Evolutionary conservation across 2,888 invertebrate species (phyloP), one percentile per base, ranked within the genome.

Genomic region (Anticlea derivata): DNA sequence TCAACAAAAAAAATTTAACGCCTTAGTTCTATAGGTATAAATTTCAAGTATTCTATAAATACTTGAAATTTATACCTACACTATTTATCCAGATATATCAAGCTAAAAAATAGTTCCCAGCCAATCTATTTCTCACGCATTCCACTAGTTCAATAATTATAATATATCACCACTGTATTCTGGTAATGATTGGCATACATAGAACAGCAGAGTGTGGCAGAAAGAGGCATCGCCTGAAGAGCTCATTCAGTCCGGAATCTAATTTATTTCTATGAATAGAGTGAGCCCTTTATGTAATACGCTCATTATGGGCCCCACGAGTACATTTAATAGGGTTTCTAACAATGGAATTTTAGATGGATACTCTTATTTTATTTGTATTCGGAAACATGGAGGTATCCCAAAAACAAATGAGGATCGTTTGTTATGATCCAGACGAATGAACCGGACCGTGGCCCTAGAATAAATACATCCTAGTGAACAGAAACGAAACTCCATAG

Each of bases 261-360:
- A 78, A 83, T 80, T 81, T 80, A 78, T 76, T 75, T 68, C 69
- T 64, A 66, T 80, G 80, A 81, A 80, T 83, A 71, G 75, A 75
- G 70, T 65, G 71, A 76, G 73, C 76, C 77, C 78, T 79, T 76
- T 76, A 74, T 74, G 68, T 79, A 73, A 78, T 78, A 71, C 65
- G 71, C 75, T 79, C 79, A 79, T 81, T 80, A 80, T 70, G 70
- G 66, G 60, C 58, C 65, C 63, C 58, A 51, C 49, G 63, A 65
- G 66, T 65, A 68, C 63, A 55, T 66, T 67, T 66, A 60, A 61
- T 59, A 74, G 73, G 73, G 75, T 52, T 70, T 68, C 55, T 58
- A 67, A 70, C 66, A 63, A 66, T 60, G 62, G 51, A 57, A 56
- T 49, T 45, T 50, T 56, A 59, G 60, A 62, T 56, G 59, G 53